phyloP scores from a whole-genome alignment of 2,797 vertebrate species.

The Peromyscus nudipes region DNA sequence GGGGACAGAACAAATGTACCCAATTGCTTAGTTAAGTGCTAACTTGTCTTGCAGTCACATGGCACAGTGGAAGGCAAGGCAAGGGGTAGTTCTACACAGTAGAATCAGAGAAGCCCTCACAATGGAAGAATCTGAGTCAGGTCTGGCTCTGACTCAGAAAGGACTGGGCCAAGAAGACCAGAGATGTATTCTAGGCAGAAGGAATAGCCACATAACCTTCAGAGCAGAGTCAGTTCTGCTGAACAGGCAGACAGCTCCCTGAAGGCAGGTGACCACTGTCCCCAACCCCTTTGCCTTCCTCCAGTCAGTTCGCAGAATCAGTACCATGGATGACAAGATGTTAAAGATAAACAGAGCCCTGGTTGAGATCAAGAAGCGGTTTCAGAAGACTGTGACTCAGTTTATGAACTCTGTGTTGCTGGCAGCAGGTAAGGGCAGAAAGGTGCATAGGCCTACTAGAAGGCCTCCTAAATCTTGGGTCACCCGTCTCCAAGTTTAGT shows the following conservation, averaged over 20 bases:
- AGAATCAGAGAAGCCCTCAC: background rate
- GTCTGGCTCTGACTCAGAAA: background rate
- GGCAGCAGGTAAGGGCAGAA: slow-evolving; percentile 77
- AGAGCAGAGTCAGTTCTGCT: background rate
- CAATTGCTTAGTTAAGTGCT: background rate
- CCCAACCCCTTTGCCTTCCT: slow-evolving; percentile 3
- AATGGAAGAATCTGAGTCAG: background rate
- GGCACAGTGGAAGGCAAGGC: background rate
- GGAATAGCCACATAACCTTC: background rate
- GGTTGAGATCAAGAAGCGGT: slow-evolving; percentile 80
- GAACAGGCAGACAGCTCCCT: background rate
- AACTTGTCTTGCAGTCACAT: background rate
- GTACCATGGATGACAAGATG: slow-evolving; percentile 5
- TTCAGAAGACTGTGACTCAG: slow-evolving; percentile 81
- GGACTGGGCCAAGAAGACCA: background rate
- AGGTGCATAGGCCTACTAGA: background rate
- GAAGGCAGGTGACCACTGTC: background rate
- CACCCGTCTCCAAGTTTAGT: background rate
- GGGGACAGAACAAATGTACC: background rate
- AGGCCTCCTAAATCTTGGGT: background rate
- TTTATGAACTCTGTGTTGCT: slow-evolving; percentile 83
- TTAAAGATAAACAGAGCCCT: slow-evolving; percentile 74
- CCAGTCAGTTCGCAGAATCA: slow-evolving; percentile 40
- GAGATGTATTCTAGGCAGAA: background rate
- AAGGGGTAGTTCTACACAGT: background rate